A percentile compares a stretch with the other conserved stretches of the same genome.
phyloP scores from a whole-genome alignment of 2,888 invertebrate genomes.

The Netelia fuscicornis region DNA sequence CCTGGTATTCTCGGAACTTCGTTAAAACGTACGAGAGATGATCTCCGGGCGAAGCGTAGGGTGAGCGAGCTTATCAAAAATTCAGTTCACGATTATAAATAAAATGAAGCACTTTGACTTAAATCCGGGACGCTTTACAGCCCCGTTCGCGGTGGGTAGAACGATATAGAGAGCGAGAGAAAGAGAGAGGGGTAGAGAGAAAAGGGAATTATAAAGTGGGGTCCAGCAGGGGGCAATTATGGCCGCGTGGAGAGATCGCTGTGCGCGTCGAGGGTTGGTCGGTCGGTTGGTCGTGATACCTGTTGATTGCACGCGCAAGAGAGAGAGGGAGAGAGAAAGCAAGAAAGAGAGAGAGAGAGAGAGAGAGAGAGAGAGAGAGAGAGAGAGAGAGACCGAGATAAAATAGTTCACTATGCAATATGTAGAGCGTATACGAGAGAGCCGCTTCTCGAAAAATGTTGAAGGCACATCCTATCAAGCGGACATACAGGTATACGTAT shows the following conservation, averaged over 20 bases:
- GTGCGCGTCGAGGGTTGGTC: conserved; percentile 63
- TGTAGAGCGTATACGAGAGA: not conserved
- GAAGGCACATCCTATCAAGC: conserved; percentile 37
- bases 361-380: not conserved
- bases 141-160: conserved; percentile 21
- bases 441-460: conserved; percentile 28
- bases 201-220: conserved; percentile 65
- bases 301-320: conserved; percentile 66
- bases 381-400: not conserved
- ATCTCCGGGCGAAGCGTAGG: conserved; percentile 12
- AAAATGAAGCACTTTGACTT: conserved; percentile 61
- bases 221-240: conserved; percentile 67
- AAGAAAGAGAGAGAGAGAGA: conserved; percentile 1
- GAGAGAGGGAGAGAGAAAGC: too few relatives aligned
- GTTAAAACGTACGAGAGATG: conserved; percentile 36
- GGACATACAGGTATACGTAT: conserved; percentile 6
- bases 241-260: conserved; percentile 54
- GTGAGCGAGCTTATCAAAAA: conserved; percentile 56
- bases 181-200: conserved; percentile 39
- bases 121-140: conserved; percentile 49
- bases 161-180: conserved; percentile 3
- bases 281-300: conserved; percentile 64
- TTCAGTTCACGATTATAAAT: conserved; percentile 67
- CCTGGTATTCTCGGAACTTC: conserved; percentile 46
- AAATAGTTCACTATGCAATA: not conserved